phyloP scores from a whole-genome alignment of 1,140 invertebrate genomes.

The Cyclina sinensis region DNA sequence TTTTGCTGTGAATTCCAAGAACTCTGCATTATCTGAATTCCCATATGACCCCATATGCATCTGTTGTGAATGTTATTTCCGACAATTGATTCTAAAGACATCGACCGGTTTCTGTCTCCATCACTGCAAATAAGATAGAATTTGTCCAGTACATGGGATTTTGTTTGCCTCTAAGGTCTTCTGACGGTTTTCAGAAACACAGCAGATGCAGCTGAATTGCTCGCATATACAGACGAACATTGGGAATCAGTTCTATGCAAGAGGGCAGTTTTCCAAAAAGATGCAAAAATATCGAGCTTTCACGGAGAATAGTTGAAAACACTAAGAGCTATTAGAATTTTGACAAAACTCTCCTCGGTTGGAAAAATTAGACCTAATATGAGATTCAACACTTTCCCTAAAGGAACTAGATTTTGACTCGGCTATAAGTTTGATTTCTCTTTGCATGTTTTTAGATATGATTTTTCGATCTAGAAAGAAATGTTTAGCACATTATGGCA shows the following conservation, averaged over 20 bases:
- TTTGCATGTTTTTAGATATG: no score
- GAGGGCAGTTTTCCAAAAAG: slow-evolving; percentile 5
- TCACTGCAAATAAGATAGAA: slow-evolving; percentile 17
- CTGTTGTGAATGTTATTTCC: slow-evolving; percentile 26
- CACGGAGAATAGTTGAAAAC: no score
- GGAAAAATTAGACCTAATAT: no score
- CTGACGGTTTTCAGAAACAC: slow-evolving; percentile 10
- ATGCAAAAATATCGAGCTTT: no score
- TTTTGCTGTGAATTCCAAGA: not conserved
- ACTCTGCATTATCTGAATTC: not conserved
- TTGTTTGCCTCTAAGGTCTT: not conserved
- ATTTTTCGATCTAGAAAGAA: no score
- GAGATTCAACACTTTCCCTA: no score
- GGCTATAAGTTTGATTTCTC: no score
- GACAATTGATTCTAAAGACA: not conserved
- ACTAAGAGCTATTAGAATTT: no score
- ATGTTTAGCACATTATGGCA: no score
- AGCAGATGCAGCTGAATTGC: slow-evolving; percentile 33
- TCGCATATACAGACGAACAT: slow-evolving; percentile 45
- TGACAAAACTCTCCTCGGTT: no score
- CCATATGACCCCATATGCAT: slow-evolving; percentile 40
- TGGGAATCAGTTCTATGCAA: slow-evolving; percentile 52
- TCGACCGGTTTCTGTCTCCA: slow-evolving; percentile 17
- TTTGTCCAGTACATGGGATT: slow-evolving; percentile 25
- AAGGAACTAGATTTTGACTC: no score